Evolutionary conservation across 2,797 vertebrate species (phyloP).

Genomic region (Rhinoraja longicauda): DNA sequence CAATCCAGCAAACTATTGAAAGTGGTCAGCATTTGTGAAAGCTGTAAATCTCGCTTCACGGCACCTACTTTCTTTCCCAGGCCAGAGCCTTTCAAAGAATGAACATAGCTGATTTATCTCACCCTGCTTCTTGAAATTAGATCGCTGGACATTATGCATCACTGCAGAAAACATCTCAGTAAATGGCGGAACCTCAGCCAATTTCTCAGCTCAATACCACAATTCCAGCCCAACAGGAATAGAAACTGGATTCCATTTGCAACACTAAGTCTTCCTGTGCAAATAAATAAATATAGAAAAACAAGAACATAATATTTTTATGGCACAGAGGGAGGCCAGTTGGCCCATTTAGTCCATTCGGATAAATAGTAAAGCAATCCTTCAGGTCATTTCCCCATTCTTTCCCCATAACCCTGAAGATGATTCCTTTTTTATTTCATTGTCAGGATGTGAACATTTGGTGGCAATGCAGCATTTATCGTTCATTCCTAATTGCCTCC

Average conservation of each 20-base stretch:
- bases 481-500: no score
- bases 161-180: background rate
- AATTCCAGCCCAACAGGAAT: background rate
- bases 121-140: background rate
- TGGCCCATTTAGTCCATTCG: no score
- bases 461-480: no score
- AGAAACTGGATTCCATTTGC: background rate
- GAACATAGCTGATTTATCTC: background rate
- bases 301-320: no score
- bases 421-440: no score
- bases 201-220: background rate
- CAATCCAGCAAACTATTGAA: background rate
- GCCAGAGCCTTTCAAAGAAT: background rate
- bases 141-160: background rate
- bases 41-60: background rate
- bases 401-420: no score
- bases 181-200: background rate
- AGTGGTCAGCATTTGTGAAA: background rate
- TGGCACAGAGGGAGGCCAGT: no score
- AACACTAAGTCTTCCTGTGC: background rate
- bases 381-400: no score
- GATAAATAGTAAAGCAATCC: no score
- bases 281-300: no score
- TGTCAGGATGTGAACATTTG: no score
- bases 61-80: background rate